Evolutionary conservation across 2,113 vertebrate species (phyloP), one percentile per base, ranked within the genome.

Genomic region (Cyprinus carpio): DNA sequence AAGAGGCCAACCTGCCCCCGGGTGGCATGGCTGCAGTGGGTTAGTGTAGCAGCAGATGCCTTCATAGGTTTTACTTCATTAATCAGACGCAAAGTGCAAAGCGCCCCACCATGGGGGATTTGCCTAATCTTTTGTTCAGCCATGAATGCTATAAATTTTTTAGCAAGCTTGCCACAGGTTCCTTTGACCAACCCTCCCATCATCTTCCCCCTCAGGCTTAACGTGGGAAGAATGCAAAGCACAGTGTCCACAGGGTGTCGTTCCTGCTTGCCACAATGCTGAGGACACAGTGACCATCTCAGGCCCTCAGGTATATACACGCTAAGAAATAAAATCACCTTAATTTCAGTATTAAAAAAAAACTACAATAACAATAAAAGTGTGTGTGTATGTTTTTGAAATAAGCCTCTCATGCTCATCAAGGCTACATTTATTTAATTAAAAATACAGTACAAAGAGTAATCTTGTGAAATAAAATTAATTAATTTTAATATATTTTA

Each of bases 21-120:
- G 98, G 98, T 20, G 95, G 94, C 89, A 99, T 99, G 98, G 98
- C 98, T 34, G 98, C 98, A 43, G 96, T 99, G 1, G 98, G 98
- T 99, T 92, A 80, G 97, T 89, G 5, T 18, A 4, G 7, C 62
- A 16, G 7, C 56, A 23, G 18, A 11, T 65, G 16, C 20, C 27
- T 82, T 25, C 10, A 31, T 13, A 25, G 6, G n/a, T 3, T 75
- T 16, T 75, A 20, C 54, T 56, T 40, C n/a, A 74, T 51, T 72
- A 29, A 31, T 40, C 6, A 1, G 74, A 29, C 15, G 3, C 7
- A 64, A 58, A n/a, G 76, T 20, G 3, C n/a, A 80, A 58, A 16
- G 77, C 4, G 8, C 34, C 51, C 27, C 75, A 34, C 46, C 75
- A 78, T 78, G 46, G 75, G 18, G 49, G 25, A 77, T 34, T 56